Conservation (phyloP, 1,140 invertebrate species). For the Nylanderia fulva region DNA sequence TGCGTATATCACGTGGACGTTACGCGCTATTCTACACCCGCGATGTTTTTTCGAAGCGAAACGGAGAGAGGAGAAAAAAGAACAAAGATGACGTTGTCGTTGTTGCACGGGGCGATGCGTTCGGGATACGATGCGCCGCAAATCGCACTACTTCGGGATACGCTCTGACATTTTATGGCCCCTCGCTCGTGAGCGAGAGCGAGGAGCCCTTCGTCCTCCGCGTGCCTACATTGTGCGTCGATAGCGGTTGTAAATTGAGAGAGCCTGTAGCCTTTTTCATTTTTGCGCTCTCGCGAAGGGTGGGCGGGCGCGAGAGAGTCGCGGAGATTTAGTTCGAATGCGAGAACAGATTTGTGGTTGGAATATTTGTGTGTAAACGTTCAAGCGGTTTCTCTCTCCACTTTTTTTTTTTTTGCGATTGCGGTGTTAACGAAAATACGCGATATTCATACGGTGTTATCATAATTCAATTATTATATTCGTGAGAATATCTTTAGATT, state of each 20-base stretch:
- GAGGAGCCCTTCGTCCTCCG: conserved; percentile 56
- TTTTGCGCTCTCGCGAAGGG: conserved; percentile 17
- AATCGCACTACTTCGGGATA: conserved; percentile 70
- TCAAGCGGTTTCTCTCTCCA: conserved; percentile 14
- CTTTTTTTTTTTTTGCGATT: not conserved
- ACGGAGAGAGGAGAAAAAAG: conserved; percentile 2
- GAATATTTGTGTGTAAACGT: conserved; percentile 8
- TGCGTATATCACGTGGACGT: conserved; percentile 66
- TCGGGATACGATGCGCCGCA: conserved; percentile 70
- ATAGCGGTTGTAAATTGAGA: conserved; percentile 66
- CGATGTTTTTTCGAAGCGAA: conserved; percentile 59
- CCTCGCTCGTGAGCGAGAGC: conserved; percentile 34
- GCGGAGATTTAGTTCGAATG: conserved; percentile 56
- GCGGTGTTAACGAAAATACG: not conserved
- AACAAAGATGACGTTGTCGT: not conserved
- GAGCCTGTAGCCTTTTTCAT: conserved; percentile 30
- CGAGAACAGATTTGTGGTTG: conserved; percentile 41
- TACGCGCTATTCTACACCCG: conserved; percentile 59
- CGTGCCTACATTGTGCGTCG: conserved; percentile 45
- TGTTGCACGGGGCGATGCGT: conserved; percentile 23
- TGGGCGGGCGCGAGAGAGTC: conserved; percentile 13
- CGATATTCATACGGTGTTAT: too few species aligned
- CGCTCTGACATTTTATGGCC: conserved; percentile 71
- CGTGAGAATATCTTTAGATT: too few species aligned
- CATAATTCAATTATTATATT: too few species aligned